Percentiles rank a stretch among this genome's conserved stretches.
These are phyloP conservation scores for Whitmania pigra DNA, from an alignment of 1,140 invertebrate genomes.

Conservation along the genomic window DNA sequence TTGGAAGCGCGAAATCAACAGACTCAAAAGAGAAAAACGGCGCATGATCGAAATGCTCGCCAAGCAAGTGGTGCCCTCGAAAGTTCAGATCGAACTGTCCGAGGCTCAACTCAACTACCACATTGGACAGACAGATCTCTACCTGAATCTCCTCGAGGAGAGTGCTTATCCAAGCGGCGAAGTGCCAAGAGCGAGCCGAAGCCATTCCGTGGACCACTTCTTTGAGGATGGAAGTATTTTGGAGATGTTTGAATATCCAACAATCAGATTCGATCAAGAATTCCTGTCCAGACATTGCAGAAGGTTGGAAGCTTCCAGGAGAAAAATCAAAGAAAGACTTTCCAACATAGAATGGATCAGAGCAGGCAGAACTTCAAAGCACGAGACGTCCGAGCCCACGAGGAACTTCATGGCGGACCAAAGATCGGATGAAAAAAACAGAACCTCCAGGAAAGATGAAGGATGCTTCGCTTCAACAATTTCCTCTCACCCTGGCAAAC, in stretches of 20 bases:
- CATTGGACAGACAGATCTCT: conserved; percentile 37
- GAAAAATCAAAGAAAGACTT: conserved; percentile 18
- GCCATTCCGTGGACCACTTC: not conserved
- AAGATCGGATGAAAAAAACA: too few relatives aligned
- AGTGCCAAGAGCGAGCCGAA: not conserved
- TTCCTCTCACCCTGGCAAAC: too few relatives aligned
- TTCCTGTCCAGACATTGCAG: conserved; percentile 16
- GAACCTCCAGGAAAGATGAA: too few relatives aligned
- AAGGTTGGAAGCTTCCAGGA: conserved; percentile 16
- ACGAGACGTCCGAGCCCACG: too few relatives aligned
- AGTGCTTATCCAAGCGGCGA: conserved; percentile 26
- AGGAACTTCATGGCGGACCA: too few relatives aligned
- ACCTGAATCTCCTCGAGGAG: conserved; percentile 34
- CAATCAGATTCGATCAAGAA: conserved; percentile 10
- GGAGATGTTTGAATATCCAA: too few relatives aligned
- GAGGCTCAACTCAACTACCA: conserved; percentile 38
- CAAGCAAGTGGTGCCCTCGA: conserved; percentile 34
- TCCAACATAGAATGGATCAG: conserved; percentile 12
- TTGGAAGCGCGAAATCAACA: conserved; percentile 30
- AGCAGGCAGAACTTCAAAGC: too few relatives aligned
- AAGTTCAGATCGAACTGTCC: conserved; percentile 35
- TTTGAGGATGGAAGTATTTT: not conserved
- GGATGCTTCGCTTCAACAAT: too few relatives aligned
- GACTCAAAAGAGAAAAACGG: conserved; percentile 33
- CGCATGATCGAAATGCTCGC: conserved; percentile 35